These are phyloP conservation scores for Scolopax bukidnonensis DNA, from an alignment of 2,797 vertebrate species.

Conservation along the genomic window DNA sequence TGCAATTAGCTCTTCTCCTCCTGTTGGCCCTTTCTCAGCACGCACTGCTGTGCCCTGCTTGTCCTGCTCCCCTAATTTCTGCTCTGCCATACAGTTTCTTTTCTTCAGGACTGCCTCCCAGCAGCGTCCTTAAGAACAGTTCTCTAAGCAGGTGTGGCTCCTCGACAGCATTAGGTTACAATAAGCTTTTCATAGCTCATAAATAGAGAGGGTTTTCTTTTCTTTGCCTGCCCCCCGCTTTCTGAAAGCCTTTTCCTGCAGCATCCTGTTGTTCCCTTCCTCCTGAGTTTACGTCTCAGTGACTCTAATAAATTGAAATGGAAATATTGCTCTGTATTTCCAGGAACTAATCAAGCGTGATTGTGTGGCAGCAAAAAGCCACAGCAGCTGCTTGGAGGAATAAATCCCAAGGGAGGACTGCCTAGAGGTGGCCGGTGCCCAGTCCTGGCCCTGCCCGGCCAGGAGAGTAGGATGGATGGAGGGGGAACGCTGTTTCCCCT, in stretches of 20 bases:
- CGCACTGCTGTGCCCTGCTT: neutral
- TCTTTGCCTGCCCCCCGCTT: neutral
- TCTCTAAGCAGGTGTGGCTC: neutral
- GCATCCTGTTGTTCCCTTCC: neutral
- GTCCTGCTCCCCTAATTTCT: neutral
- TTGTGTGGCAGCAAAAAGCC: neutral
- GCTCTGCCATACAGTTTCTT: neutral
- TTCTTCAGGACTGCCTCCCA: neutral
- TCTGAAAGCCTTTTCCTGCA: neutral
- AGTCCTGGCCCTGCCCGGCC: too few relatives aligned
- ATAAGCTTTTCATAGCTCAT: neutral
- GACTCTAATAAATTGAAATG: conserved; percentile 19
- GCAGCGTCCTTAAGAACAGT: neutral
- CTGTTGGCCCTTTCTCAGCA: neutral
- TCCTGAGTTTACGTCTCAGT: neutral
- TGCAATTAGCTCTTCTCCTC: neutral
- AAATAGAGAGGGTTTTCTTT: neutral
- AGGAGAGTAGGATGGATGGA: neutral
- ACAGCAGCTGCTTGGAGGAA: neutral
- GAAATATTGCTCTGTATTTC: conserved; percentile 26
- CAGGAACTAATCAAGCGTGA: conserved; percentile 30
- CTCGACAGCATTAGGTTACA: neutral
- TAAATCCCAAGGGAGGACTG: neutral
- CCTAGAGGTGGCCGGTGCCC: neutral
- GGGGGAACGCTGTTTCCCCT: neutral